Percentiles rank a stretch among this genome's conserved stretches.
Evolutionary conservation across 1,140 invertebrate species (phyloP).

Genomic region (Achatina immaculata): DNA sequence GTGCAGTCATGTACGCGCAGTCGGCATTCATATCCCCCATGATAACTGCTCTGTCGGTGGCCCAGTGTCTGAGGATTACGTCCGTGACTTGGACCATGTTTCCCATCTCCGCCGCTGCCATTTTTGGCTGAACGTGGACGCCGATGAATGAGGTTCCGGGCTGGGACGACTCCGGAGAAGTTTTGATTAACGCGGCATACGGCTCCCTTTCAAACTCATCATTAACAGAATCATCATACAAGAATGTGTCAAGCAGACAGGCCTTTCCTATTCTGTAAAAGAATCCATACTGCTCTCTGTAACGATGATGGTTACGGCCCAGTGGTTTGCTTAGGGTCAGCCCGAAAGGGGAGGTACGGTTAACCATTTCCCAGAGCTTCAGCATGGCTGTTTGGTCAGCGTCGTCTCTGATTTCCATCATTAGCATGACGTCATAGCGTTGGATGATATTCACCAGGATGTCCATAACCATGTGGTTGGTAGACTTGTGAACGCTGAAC

Average conservation of each 20-base stretch:
- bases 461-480: neutral
- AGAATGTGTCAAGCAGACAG: constrained; percentile 33
- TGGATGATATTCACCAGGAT: constrained; percentile 8
- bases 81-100: constrained; percentile 44
- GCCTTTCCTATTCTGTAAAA: constrained; percentile 31
- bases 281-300: constrained; percentile 2
- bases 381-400: neutral
- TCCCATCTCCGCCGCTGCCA: constrained; percentile 49
- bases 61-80: neutral
- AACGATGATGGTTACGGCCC: neutral
- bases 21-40: constrained; percentile 67
- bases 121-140: constrained; percentile 47
- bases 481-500: neutral
- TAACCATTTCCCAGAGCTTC: neutral
- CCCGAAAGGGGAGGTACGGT: neutral
- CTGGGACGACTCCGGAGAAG: neutral
- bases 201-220: constrained; percentile 52
- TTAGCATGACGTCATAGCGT: constrained; percentile 23
- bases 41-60: constrained; percentile 55
- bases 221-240: constrained; percentile 38
- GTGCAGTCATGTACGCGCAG: constrained; percentile 57
- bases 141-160: constrained; percentile 40
- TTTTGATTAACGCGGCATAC: constrained; percentile 43
- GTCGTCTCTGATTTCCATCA: constrained; percentile 20
- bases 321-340: neutral